Evolutionary conservation across 2,797 vertebrate species (phyloP).

Genomic region (Coluber constrictor): DNA sequence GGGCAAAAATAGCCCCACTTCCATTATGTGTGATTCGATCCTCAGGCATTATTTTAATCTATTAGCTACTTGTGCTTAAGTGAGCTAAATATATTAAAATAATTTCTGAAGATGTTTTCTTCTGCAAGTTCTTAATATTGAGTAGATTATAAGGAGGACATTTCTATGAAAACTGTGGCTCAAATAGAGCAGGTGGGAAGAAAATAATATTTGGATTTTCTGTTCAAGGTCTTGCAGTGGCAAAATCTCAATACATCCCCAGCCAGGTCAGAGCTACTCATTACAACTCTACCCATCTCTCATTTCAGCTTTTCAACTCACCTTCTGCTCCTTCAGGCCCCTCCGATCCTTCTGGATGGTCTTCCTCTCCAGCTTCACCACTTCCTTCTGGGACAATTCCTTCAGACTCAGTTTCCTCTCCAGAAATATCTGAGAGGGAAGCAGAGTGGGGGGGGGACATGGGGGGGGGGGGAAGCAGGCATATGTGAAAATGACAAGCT

Average conservation of each 20-base stretch:
- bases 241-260: not conserved
- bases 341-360: not conserved
- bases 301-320: slow-evolving; percentile 17
- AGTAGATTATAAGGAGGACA: not conserved
- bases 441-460: not conserved
- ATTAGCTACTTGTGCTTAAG: not conserved
- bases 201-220: not conserved
- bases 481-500: not conserved
- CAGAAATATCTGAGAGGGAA: slow-evolving; percentile 43
- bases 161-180: not conserved
- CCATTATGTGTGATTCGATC: not conserved
- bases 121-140: not conserved
- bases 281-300: not conserved
- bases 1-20: not conserved
- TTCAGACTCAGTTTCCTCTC: slow-evolving; percentile 57
- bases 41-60: not conserved
- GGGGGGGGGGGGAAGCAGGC: not conserved
- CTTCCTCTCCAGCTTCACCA: slow-evolving; percentile 50
- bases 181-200: not conserved
- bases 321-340: slow-evolving; percentile 30
- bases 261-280: not conserved
- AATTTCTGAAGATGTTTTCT: not conserved
- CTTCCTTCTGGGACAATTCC: slow-evolving; percentile 56
- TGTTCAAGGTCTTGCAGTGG: not conserved
- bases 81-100: not conserved